A percentile compares a stretch with the other conserved stretches of the same genome.
phyloP scores from a whole-genome alignment of 2,797 vertebrate genomes.

The Diplodus puntazzo region DNA sequence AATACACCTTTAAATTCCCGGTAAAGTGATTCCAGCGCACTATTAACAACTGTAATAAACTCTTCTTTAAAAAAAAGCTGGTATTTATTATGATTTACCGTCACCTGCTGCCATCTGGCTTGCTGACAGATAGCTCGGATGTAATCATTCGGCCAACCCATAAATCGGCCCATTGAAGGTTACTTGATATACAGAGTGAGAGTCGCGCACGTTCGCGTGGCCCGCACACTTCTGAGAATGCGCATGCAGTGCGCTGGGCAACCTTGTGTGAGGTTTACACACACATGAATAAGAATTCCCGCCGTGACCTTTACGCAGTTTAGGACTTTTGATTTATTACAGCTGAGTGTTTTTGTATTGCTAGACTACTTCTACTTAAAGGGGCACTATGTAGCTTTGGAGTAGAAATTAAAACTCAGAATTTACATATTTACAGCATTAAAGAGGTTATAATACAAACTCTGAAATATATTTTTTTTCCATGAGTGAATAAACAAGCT shows the following conservation, averaged over 20 bases:
- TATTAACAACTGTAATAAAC: conserved; percentile 90
- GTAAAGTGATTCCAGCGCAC: conserved; percentile 75
- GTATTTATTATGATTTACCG: conserved; percentile 89
- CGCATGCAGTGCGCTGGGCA: conserved; percentile 11
- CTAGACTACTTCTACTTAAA: too few species aligned
- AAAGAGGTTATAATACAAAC: too few species aligned
- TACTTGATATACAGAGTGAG: conserved; percentile 81
- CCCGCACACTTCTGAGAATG: conserved; percentile 32
- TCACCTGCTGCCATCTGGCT: conserved; percentile 82
- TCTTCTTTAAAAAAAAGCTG: conserved; percentile 81
- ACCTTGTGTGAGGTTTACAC: conserved; percentile 45
- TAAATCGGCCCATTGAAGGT: conserved; percentile 86
- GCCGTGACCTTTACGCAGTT: conserved; percentile 18
- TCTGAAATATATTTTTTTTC: too few species aligned
- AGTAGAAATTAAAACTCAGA: too few species aligned
- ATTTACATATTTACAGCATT: too few species aligned
- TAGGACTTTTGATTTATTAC: background rate
- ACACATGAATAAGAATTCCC: conserved; percentile 32
- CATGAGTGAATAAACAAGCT: too few species aligned
- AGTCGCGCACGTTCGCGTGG: conserved; percentile 62
- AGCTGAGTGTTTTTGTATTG: too few species aligned
- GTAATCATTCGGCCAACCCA: conserved; percentile 78
- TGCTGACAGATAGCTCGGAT: conserved; percentile 87
- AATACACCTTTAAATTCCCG: conserved; percentile 92
- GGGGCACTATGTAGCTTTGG: too few species aligned